These are phyloP conservation scores for Anodontia alba DNA, from an alignment of 2,888 invertebrate species.

Conservation along the genomic window DNA sequence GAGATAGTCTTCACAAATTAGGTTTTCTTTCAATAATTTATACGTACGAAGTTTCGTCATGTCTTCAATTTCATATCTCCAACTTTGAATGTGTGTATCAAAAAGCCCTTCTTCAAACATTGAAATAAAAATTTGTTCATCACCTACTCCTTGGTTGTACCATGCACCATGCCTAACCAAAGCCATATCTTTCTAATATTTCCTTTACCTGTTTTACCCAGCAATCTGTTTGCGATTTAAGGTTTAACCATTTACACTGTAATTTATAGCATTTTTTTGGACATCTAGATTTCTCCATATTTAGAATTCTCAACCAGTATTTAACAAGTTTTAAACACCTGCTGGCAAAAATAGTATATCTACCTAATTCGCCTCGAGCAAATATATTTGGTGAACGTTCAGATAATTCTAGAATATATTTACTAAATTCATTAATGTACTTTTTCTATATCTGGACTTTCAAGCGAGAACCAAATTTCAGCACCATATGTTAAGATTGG, in stretches of 20 bases:
- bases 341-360: neutral
- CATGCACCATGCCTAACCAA: neutral
- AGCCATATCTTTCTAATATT: neutral
- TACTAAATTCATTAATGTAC: neutral
- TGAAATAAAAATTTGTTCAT: neutral
- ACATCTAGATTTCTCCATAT: neutral
- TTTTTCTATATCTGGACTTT: neutral
- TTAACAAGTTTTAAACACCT: neutral
- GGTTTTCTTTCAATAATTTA: neutral
- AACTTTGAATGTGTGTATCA: neutral
- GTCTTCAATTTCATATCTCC: neutral
- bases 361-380: neutral
- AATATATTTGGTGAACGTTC: neutral
- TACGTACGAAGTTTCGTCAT: neutral
- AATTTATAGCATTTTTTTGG: neutral
- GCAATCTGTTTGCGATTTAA: neutral
- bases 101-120: neutral
- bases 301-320: neutral
- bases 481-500: neutral
- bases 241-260: neutral
- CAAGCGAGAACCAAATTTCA: neutral
- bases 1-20: neutral
- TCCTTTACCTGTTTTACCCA: neutral
- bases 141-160: neutral
- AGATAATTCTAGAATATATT: neutral